Evolutionary conservation across 2,113 vertebrate genomes (phyloP).

Genomic region (Donacobius atricapilla): DNA sequence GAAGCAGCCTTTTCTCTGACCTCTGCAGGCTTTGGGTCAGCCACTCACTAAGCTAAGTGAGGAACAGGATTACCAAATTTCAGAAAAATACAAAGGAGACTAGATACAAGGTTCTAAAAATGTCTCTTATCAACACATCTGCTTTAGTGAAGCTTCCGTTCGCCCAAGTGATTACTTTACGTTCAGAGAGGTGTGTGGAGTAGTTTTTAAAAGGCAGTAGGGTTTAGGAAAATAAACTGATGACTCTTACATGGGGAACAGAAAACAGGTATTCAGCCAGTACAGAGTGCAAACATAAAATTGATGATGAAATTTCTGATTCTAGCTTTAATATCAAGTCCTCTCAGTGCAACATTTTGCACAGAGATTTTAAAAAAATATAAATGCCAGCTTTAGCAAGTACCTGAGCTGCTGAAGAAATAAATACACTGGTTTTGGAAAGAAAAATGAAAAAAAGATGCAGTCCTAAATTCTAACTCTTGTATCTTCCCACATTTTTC

Average conservation of each 20-base stretch:
- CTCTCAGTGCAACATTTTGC: background rate
- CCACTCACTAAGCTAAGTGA: conserved; percentile 34
- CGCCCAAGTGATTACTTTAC: background rate
- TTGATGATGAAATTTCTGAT: background rate
- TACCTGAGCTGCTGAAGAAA: background rate
- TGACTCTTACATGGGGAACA: background rate
- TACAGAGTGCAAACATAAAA: background rate
- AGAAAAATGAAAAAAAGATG: background rate
- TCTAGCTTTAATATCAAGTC: background rate
- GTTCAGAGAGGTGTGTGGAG: background rate
- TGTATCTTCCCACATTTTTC: background rate
- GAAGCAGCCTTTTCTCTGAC: conserved; percentile 28
- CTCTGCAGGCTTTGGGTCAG: conserved; percentile 48
- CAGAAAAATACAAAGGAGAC: conserved; percentile 52
- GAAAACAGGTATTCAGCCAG: background rate
- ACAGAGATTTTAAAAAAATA: background rate
- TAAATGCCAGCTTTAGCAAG: background rate
- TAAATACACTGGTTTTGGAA: background rate
- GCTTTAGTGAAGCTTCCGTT: conserved; percentile 28
- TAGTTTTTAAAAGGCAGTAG: background rate
- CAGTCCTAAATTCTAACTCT: background rate
- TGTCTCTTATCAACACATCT: conserved; percentile 28
- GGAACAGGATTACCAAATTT: conserved; percentile 52
- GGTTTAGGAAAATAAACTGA: background rate
- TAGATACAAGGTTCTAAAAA: conserved; percentile 18